Conservation (phyloP, 2,888 invertebrate species). For the Chaitophorus viminalis region DNA sequence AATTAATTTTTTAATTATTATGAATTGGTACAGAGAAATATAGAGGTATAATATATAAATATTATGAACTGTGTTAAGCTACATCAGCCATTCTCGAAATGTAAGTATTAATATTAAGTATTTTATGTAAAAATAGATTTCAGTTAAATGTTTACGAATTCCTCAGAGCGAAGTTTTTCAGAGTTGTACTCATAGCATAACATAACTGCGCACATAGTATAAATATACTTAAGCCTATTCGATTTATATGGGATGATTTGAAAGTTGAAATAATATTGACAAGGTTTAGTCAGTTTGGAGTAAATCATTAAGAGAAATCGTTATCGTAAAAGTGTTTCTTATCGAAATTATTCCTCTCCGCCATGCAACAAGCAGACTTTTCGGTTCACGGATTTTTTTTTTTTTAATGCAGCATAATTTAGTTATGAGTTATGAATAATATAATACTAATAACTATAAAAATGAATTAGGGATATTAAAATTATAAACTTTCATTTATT, state of each 20-base stretch:
- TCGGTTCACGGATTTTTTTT: slow-evolving; percentile 27
- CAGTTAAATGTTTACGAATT: no score
- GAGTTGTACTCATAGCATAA: not conserved
- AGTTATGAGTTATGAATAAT: not conserved
- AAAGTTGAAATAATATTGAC: slow-evolving; percentile 27
- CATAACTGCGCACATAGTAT: not conserved
- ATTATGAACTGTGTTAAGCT: no score
- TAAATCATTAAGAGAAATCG: slow-evolving; percentile 56
- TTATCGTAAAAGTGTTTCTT: slow-evolving; percentile 46
- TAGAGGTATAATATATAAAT: no score
- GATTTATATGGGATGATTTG: not conserved
- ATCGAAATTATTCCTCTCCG: slow-evolving; percentile 22
- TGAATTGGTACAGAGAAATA: not conserved
- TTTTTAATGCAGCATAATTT: not conserved
- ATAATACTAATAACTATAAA: not conserved
- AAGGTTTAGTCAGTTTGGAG: not conserved
- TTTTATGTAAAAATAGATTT: no score
- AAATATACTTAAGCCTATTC: not conserved
- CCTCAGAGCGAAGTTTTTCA: not conserved
- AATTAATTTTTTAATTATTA: not conserved
- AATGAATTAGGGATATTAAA: not conserved
- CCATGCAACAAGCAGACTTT: not conserved
- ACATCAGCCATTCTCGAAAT: no score
- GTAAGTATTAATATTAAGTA: no score
- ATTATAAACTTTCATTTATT: slow-evolving; percentile 29